Conservation (phyloP, 2,888 invertebrate genomes). For the Osedax frankpressi region DNA sequence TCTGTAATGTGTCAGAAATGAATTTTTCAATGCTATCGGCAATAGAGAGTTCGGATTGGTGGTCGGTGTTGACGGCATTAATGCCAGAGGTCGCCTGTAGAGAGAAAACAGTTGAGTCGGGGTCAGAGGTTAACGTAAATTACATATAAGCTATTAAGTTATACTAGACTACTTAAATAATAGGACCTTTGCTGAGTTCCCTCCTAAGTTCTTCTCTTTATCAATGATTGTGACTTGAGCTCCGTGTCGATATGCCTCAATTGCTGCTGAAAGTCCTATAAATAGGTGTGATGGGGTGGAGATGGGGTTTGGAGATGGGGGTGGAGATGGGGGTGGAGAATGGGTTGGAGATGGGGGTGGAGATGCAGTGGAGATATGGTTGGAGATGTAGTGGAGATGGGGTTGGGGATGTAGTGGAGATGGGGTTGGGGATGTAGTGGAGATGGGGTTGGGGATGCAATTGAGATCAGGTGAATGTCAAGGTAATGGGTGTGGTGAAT, state of each 20-base stretch:
- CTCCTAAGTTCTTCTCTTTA: conserved; percentile 25
- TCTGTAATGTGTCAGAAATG: conserved; percentile 14
- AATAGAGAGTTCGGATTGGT: conserved; percentile 21
- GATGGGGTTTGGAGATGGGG: too few relatives aligned
- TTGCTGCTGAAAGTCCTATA: conserved; percentile 24
- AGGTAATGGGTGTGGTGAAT: too few relatives aligned
- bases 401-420: too few relatives aligned
- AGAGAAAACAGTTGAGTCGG: background rate
- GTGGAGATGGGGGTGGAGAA: too few relatives aligned
- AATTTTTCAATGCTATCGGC: conserved; percentile 22
- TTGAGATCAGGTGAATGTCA: too few relatives aligned
- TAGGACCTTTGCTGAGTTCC: conserved; percentile 27
- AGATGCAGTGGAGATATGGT: too few relatives aligned
- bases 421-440: too few relatives aligned
- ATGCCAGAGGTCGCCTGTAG: conserved; percentile 22
- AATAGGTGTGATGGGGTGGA: background rate
- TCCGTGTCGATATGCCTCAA: conserved; percentile 25
- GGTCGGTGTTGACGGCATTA: conserved; percentile 24
- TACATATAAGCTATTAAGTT: background rate
- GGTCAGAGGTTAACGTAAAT: background rate
- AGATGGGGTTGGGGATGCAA: too few relatives aligned
- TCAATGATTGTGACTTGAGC: conserved; percentile 25
- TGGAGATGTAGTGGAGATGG: too few relatives aligned
- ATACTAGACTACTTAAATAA: background rate
- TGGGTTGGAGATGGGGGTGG: too few relatives aligned